Conservation (phyloP, 2,797 vertebrate species). For the Sternotherus odoratus region DNA sequence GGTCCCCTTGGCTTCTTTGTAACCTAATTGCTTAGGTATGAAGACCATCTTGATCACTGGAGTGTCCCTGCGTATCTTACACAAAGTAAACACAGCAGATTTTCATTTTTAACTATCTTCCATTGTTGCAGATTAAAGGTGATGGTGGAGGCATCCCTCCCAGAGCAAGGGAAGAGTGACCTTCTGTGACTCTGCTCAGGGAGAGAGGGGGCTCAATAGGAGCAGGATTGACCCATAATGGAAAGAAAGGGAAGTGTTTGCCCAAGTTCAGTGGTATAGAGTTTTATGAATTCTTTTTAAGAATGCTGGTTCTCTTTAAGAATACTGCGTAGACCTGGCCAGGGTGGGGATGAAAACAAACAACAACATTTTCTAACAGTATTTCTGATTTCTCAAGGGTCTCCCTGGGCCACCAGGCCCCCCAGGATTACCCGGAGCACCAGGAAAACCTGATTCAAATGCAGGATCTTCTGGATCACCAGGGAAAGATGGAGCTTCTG, state of each 20-base stretch:
- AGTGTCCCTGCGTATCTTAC: background rate
- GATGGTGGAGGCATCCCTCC: background rate
- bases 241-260: background rate
- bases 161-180: background rate
- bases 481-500: slow-evolving; percentile 84
- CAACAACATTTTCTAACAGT: slow-evolving; percentile 23
- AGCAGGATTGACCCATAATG: background rate
- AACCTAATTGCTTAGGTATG: background rate
- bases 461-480: slow-evolving; percentile 82
- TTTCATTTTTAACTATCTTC: background rate
- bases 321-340: background rate
- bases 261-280: background rate
- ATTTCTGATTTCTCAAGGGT: slow-evolving; percentile 80
- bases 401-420: slow-evolving; percentile 89
- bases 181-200: background rate
- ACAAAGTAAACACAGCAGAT: background rate
- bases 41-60: accelerated
- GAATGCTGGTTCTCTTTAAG: background rate
- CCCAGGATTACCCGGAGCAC: slow-evolving; percentile 84
- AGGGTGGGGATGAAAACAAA: background rate
- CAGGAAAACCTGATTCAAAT: slow-evolving; percentile 73
- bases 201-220: background rate
- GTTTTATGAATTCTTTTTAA: background rate
- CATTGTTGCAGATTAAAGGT: background rate
- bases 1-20: background rate